phyloP scores from a whole-genome alignment of 1,140 invertebrate species.

The Tribolium madens region DNA sequence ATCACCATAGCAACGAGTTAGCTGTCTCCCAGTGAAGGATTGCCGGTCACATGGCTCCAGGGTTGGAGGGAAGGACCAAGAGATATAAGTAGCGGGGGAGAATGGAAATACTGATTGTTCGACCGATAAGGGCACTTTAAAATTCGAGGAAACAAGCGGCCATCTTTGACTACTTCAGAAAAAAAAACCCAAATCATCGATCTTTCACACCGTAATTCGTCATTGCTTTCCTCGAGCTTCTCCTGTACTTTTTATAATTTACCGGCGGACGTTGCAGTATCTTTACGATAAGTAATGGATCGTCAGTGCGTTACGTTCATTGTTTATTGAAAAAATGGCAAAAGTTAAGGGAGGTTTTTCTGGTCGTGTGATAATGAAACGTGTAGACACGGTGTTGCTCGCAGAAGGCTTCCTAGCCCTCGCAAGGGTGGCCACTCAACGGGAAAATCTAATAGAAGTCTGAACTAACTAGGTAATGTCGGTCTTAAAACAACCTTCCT shows the following conservation, averaged over 20 bases:
- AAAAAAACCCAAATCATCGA: background rate
- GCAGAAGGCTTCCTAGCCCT: background rate
- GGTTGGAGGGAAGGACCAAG: conserved; percentile 44
- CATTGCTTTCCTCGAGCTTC: background rate
- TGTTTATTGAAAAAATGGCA: background rate
- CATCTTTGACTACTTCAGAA: background rate
- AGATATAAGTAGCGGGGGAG: conserved; percentile 34
- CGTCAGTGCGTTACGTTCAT: background rate
- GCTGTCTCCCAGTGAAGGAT: conserved; percentile 63
- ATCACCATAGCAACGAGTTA: conserved; percentile 64
- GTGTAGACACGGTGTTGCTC: background rate
- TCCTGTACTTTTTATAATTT: conserved; percentile 6
- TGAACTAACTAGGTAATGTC: background rate
- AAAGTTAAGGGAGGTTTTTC: background rate
- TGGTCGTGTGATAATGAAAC: too few species aligned
- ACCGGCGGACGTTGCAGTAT: background rate
- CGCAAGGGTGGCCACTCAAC: background rate
- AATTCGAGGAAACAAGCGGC: background rate
- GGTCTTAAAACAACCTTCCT: background rate
- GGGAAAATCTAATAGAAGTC: background rate
- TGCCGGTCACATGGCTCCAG: conserved; percentile 62
- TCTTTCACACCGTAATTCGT: background rate
- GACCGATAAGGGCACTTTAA: conserved; percentile 22
- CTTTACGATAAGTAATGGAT: background rate
- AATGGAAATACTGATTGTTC: conserved; percentile 33